Base-by-base conservation (phyloP, 1,140 invertebrate species). In the Heliconius hewitsoni region DNA sequence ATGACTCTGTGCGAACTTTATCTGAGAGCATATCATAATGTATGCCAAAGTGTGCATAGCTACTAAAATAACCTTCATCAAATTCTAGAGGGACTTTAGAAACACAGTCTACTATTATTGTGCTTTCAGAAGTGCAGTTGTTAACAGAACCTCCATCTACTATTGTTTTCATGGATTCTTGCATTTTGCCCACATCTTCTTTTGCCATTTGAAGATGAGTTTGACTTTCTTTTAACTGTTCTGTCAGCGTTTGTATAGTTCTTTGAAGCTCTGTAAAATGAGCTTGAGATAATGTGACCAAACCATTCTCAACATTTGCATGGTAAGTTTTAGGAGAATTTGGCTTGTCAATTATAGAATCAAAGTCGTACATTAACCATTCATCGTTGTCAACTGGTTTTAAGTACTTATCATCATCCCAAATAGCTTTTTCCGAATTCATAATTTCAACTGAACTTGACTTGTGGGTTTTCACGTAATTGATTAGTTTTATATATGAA, bases 41-140 rank as follows among this genome's bases (percentile, higher is more conserved):
- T 89, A 99, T 99, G 18, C 97, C 97, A 95, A 99, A 99, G 95
- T 99, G 98, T 79, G 98, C 97, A 93, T 99, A 99, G 5, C 98
- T 98, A 90, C 97, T 98, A 90, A 99, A 99, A 94, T 99, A 99
- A 82, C 96, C 96, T 84, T 96, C 96, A 87, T 98, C 97, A 80
- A 95, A 93, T 84, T 95, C 94, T 78, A 95, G 85, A 82, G 94
- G 92, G 76, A 96, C 94, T 84, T 93, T 93, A 11, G 91, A 92
- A 8, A 95, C 95, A 92, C 88, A 95, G 66, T 93, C 89, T 27
- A 90, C 81, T 50, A 85, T 91, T 83, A 79, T 83, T 82, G 83
- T 89, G 90, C 89, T 76, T 74, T 93, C 91, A 71, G 85, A 88
- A 79, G 79, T 23, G 55, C 55, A 81, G 71, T 77, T 81, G 73